Conservation (phyloP, 1,140 invertebrate genomes). For the Kradibia gibbosae region DNA sequence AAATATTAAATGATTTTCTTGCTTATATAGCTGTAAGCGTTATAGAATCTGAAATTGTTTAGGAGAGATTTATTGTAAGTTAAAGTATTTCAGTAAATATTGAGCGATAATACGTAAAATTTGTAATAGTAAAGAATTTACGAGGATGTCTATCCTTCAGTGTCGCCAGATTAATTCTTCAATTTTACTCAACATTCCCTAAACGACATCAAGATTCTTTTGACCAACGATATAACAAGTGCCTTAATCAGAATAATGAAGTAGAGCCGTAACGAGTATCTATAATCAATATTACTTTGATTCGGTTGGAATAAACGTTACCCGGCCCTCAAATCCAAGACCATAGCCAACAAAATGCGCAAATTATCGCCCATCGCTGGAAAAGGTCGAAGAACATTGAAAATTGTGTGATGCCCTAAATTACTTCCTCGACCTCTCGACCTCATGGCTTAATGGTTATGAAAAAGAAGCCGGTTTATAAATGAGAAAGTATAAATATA, state of each 20-base stretch:
- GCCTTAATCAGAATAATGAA: conserved; percentile 31
- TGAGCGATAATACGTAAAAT: too few relatives aligned
- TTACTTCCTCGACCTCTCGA: conserved; percentile 31
- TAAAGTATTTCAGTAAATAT: too few relatives aligned
- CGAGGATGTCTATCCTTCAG: too few relatives aligned
- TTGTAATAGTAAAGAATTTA: too few relatives aligned
- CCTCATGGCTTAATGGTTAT: conserved; percentile 29
- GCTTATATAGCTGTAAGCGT: too few relatives aligned
- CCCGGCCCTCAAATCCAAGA: neutral
- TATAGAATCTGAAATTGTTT: too few relatives aligned
- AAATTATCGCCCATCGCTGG: conserved; percentile 3
- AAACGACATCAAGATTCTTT: neutral
- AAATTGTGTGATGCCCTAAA: conserved; percentile 27
- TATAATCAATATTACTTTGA: conserved; percentile 10
- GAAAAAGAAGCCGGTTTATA: conserved; percentile 25
- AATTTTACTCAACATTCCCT: too few relatives aligned
- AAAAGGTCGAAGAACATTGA: conserved; percentile 3
- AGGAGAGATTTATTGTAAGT: too few relatives aligned
- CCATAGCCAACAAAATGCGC: neutral
- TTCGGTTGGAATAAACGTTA: neutral
- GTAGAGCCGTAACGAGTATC: neutral
- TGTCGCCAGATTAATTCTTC: too few relatives aligned
- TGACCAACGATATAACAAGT: neutral
- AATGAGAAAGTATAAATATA: conserved; percentile 61
- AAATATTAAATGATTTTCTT: too few relatives aligned